Base-by-base conservation (phyloP, 1,140 invertebrate genomes). In the Eriocheir sinensis region DNA sequence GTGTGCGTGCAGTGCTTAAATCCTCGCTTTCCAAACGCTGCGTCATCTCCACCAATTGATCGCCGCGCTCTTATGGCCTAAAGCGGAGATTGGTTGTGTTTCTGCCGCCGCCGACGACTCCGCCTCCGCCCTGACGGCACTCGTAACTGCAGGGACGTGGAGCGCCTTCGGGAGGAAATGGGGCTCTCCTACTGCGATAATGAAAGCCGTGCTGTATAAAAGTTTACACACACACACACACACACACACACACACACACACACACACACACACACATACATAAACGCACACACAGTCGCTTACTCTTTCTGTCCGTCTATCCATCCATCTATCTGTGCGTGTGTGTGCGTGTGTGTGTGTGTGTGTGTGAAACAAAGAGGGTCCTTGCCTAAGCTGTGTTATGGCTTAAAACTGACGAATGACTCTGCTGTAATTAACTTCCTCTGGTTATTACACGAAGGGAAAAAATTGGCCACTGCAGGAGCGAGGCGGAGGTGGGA, bases 241-340 rank as follows among this genome's bases (percentile, higher is more conserved):
- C 60, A 72, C 60, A 72, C 60, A 72, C 60, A 72, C 60, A 72
- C 60, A 72, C 60, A 72, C 60, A 72, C 60, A 72, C 60, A 72
- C 60, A 72, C 60, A 72, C 60, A 72, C 60, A 72, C 60, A 72
- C 60, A 72, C 60, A 72, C 60, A 72, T n/a, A 72, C 60, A 72
- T n/a, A 72, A 21, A 72, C 60, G n/a, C 60, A 72, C 60, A 72
- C 60, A 72, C 60, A 72, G 21, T n/a, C 60, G n/a, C 60, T n/a
- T n/a, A n/a, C 53, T 21, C 60, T n/a, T n/a, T n/a, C n/a, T n/a
- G n/a, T n/a, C n/a, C n/a, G n/a, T n/a, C n/a, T n/a, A n/a, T n/a
- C n/a, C n/a, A n/a, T n/a, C n/a, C n/a, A n/a, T n/a, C n/a, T n/a
- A n/a, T n/a, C n/a, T n/a, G n/a, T n/a, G n/a, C n/a, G n/a, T n/a